phyloP scores from a whole-genome alignment of 1,140 invertebrate species.

The Pomacea maculata region DNA sequence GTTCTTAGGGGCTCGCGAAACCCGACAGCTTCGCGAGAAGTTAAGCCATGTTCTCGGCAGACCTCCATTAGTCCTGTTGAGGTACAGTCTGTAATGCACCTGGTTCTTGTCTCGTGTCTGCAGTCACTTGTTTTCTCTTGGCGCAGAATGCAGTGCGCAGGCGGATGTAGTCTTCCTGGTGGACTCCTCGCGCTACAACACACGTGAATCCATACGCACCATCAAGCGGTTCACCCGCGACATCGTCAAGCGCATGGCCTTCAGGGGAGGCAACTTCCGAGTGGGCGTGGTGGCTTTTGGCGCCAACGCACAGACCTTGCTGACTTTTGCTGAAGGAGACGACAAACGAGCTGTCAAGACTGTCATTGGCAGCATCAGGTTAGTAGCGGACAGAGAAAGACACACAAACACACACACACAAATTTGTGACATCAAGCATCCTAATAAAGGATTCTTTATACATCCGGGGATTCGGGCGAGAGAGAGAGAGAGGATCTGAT shows the following conservation, averaged over 20 bases:
- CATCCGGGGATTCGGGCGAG: too few species aligned
- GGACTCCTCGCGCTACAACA: slow-evolving; percentile 52
- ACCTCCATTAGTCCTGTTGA: too few species aligned
- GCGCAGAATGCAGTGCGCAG: slow-evolving; percentile 36
- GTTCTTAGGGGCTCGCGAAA: too few species aligned
- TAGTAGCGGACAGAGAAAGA: neutral
- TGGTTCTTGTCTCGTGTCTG: too few species aligned
- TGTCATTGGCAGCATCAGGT: slow-evolving; percentile 51
- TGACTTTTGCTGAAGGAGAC: slow-evolving; percentile 41
- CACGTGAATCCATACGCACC: slow-evolving; percentile 41
- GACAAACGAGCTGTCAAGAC: slow-evolving; percentile 45
- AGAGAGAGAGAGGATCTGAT: too few species aligned
- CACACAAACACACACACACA: neutral
- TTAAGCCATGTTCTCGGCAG: too few species aligned
- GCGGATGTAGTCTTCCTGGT: slow-evolving; percentile 58
- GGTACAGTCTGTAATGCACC: too few species aligned
- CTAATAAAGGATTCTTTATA: neutral
- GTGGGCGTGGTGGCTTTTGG: slow-evolving; percentile 49
- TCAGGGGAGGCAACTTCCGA: slow-evolving; percentile 42
- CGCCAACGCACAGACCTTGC: slow-evolving; percentile 28
- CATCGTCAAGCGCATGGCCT: slow-evolving; percentile 47
- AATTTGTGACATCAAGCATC: neutral
- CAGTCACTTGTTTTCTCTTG: too few species aligned
- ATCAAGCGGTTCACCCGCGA: slow-evolving; percentile 46
- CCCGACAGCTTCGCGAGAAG: too few species aligned